phyloP scores from a whole-genome alignment of 1,140 invertebrate species.

The Pteromalus puparum region DNA sequence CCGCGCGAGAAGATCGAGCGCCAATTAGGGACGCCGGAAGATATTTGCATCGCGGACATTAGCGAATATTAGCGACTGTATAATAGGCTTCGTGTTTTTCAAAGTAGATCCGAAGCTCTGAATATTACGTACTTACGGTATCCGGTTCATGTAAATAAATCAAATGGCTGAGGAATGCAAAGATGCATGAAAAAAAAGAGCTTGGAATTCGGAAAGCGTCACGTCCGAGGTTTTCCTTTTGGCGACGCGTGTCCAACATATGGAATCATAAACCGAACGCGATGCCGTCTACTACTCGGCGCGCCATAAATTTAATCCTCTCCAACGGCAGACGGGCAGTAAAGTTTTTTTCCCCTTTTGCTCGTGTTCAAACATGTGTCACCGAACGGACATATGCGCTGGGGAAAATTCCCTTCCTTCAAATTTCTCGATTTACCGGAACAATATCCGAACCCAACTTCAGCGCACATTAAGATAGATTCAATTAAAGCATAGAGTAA shows the following conservation, averaged over 20 bases:
- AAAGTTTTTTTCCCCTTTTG: constrained; percentile 8
- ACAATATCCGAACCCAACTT: too few relatives aligned
- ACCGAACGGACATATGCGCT: background rate
- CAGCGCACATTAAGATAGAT: too few relatives aligned
- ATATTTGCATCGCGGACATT: constrained; percentile 20
- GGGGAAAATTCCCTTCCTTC: too few relatives aligned
- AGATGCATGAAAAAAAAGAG: background rate
- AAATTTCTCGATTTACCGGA: too few relatives aligned
- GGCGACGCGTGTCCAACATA: background rate
- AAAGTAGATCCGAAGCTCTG: too few relatives aligned
- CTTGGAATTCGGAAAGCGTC: constrained; percentile 18
- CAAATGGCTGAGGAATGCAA: too few relatives aligned
- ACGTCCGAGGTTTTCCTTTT: background rate
- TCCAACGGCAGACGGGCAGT: background rate
- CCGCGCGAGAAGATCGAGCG: background rate
- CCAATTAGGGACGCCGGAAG: constrained; percentile 35
- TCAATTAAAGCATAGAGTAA: too few relatives aligned
- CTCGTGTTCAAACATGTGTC: constrained; percentile 6
- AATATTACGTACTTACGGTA: too few relatives aligned
- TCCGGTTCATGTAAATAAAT: too few relatives aligned
- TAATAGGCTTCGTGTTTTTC: too few relatives aligned
- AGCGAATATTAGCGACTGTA: background rate
- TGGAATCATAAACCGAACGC: constrained; percentile 24
- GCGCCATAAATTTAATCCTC: constrained; percentile 25
- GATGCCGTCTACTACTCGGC: background rate